These are phyloP conservation scores for Micromesistius poutassou DNA, from an alignment of 2,797 vertebrate genomes.

Conservation along the genomic window DNA sequence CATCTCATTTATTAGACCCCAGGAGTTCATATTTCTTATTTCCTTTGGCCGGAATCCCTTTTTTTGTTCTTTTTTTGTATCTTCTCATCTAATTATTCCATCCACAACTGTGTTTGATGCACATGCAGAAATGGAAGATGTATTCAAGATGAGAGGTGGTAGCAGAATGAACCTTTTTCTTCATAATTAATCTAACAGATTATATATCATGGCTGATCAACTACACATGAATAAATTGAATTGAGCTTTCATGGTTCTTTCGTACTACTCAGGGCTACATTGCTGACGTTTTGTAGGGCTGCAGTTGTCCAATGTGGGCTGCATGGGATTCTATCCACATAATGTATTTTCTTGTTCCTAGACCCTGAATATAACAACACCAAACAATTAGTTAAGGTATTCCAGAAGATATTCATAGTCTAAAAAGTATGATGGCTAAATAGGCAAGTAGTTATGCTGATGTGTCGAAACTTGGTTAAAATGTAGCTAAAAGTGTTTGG, in stretches of 20 bases:
- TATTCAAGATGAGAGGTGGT: neutral
- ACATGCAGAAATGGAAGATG: neutral
- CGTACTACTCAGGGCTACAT: neutral
- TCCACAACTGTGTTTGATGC: conserved; percentile 58
- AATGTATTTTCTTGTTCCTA: neutral
- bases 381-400: neutral
- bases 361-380: neutral
- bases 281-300: neutral
- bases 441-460: neutral
- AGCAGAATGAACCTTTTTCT: neutral
- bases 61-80: conserved; percentile 33
- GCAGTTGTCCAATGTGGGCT: neutral
- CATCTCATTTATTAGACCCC: conserved; percentile 81
- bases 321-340: neutral
- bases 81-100: conserved; percentile 82
- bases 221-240: neutral
- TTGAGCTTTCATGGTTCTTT: neutral
- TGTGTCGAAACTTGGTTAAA: neutral
- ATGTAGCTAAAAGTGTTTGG: neutral
- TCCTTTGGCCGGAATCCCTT: conserved; percentile 5
- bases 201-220: neutral
- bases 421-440: neutral
- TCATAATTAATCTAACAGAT: neutral
- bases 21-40: conserved; percentile 69
- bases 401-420: neutral